Evolutionary conservation across 2,888 invertebrate species (phyloP).

Genomic region (Pediacus dermestoides): DNA sequence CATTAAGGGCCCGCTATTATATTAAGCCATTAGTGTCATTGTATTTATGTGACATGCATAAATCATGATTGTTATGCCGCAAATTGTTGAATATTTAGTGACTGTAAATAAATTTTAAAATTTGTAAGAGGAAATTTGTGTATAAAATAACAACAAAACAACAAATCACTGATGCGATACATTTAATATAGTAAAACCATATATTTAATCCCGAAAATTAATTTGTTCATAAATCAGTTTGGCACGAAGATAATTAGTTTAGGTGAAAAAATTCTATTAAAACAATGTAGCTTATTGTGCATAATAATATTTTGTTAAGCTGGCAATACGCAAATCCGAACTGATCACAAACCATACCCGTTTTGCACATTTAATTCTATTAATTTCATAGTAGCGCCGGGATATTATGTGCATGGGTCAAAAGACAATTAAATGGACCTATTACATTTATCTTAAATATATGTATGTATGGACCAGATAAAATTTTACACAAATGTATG

Average conservation of each 20-base stretch:
- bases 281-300: conserved; percentile 4
- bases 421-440: too few species aligned
- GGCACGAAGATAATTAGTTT: not conserved
- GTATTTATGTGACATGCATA: conserved; percentile 36
- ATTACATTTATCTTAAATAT: too few species aligned
- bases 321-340: not conserved
- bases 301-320: conserved; percentile 4
- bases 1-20: conserved; percentile 39
- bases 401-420: too few species aligned
- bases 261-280: conserved; percentile 2
- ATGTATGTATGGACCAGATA: too few species aligned
- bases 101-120: conserved; percentile 3
- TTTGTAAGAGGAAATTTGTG: conserved; percentile 1
- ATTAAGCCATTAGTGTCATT: conserved; percentile 41
- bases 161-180: conserved; percentile 3
- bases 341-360: not conserved
- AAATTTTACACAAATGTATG: too few species aligned
- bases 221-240: conserved; percentile 4
- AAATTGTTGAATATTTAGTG: conserved; percentile 30
- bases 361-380: conserved; percentile 10
- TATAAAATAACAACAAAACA: conserved; percentile 4
- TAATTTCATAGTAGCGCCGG: conserved; percentile 11
- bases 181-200: too few species aligned
- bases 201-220: conserved; percentile 2
- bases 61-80: conserved; percentile 22